Base-by-base conservation (phyloP, 2,888 invertebrate genomes). In the Scaptomyza polygonia region DNA sequence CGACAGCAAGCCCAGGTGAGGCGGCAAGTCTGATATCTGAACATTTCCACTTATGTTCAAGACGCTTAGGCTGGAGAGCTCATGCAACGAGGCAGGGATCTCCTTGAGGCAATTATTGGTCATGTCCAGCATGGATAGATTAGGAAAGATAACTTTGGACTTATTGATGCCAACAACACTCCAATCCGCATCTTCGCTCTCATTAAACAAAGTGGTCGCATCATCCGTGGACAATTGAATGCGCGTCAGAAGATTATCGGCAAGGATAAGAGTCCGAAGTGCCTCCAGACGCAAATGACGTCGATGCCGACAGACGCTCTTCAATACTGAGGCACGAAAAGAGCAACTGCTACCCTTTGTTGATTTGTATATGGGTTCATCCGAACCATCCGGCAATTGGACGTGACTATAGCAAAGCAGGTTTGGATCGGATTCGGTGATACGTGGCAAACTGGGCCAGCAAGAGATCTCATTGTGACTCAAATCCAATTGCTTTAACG, bases 121-220 rank as follows among this genome's bases (percentile, higher is more conserved):
- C 25, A 99, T 95, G 91, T 99, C 99, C 89, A 99, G 91, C 96
- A 98, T 98, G 4, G 98, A 97, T 57, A 99, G 93, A 89, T 96
- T 96, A 0, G 99, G 99, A 92, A 97, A 98, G 88, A 98, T 94
- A 2, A 98, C 93, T 43, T 95, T 94, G 0, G 94, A 93, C 87
- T 95, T 95, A 30, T 94, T 93, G 5, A 92, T 83, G 5, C 93
- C 92, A 9, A 92, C 91, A 12, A 93, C 91, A 77, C 92, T 93
- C 94, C 95, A 94, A 74, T 95, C 95, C 5, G 87, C 93, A 51
- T 94, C 94, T 57, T 94, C 94, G 34, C 93, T 93, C 7, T 93
- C 92, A 75, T 92, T 93, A 25, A 93, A 92, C 29, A 91, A 63
- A 27, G 93, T 94, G 0, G 96, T 96, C 78, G 96, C 96, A 89